A percentile compares a stretch with the other conserved stretches of the same genome.
These are phyloP conservation scores for Epinephelus fuscoguttatus DNA, from an alignment of 2,113 vertebrate species.

Conservation along the genomic window DNA sequence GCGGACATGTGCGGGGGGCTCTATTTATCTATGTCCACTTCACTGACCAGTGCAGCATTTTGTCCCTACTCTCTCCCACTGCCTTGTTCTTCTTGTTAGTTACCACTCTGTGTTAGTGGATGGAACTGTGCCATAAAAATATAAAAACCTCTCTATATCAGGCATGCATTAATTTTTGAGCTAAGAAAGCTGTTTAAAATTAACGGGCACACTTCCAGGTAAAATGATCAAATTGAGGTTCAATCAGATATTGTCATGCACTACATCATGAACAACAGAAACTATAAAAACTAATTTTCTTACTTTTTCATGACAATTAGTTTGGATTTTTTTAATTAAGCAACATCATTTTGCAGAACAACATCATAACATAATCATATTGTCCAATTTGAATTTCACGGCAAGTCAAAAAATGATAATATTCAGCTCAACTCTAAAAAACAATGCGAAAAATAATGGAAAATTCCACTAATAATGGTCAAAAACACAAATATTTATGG, in stretches of 20 bases:
- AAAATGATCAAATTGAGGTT: neutral
- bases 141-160: too few species aligned
- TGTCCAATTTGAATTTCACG: neutral
- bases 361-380: neutral
- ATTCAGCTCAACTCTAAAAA: neutral
- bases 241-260: neutral
- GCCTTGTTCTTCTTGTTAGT: neutral
- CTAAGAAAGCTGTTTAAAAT: too few species aligned
- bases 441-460: neutral
- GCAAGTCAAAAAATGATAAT: neutral
- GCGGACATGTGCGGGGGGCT: neutral
- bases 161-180: neutral
- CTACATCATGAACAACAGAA: neutral
- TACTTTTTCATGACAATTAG: neutral
- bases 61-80: neutral
- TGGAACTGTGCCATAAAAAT: neutral
- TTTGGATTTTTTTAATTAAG: neutral
- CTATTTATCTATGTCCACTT: slow-evolving; percentile 28
- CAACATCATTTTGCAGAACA: neutral
- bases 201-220: neutral
- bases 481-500: neutral
- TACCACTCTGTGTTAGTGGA: neutral
- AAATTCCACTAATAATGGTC: neutral
- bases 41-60: neutral
- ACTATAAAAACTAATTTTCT: neutral